Evolutionary conservation across 2,113 vertebrate genomes (phyloP).

Genomic region (Otis tarda): DNA sequence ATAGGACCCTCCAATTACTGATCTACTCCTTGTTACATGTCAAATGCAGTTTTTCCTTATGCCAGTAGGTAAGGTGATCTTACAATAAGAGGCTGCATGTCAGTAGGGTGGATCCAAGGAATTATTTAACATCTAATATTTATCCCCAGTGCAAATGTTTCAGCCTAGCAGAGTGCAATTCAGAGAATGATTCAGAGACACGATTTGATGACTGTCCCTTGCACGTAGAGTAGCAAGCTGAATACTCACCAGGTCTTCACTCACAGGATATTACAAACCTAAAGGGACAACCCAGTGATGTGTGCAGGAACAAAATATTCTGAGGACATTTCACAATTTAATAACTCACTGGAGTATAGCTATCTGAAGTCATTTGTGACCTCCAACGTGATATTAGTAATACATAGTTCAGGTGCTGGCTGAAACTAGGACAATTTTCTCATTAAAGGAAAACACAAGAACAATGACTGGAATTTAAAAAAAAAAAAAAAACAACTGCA

Average conservation of each 20-base stretch:
- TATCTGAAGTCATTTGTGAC: not conserved
- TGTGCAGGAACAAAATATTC: conserved; percentile 15
- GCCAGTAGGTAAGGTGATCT: not conserved
- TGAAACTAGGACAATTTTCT: not conserved
- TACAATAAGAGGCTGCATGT: not conserved
- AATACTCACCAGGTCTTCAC: not conserved
- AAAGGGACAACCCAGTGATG: not conserved
- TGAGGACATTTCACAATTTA: conserved; percentile 30
- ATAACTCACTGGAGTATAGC: not conserved
- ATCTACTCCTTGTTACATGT: not conserved
- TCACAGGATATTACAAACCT: not conserved
- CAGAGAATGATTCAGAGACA: not conserved
- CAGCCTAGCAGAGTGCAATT: not conserved
- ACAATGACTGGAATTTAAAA: not conserved
- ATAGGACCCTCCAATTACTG: not conserved
- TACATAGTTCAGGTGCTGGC: not conserved
- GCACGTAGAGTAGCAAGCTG: not conserved
- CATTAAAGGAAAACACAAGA: not conserved
- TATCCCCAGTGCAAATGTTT: not conserved
- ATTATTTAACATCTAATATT: not conserved
- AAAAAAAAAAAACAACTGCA: not conserved
- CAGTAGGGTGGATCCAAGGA: not conserved
- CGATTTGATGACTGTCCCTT: not conserved
- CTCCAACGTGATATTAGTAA: not conserved
- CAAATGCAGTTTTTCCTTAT: not conserved